Conservation (phyloP, 92 coral and sea anemone species). For the Chrysogorgia sp. region DNA sequence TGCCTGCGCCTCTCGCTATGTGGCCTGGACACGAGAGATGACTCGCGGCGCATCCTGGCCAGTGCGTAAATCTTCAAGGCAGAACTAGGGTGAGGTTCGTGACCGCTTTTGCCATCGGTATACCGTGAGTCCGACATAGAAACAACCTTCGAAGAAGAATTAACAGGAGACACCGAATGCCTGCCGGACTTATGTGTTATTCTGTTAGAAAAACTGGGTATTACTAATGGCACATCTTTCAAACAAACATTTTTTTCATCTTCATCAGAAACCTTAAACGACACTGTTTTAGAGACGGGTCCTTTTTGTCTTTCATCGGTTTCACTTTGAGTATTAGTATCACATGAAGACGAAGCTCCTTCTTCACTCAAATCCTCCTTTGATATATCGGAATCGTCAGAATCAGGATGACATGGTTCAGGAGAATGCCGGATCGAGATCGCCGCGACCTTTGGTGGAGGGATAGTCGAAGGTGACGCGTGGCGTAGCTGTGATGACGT, state of each 20-base stretch:
- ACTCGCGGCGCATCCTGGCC: constrained; percentile 27
- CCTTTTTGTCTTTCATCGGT: background rate
- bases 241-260: background rate
- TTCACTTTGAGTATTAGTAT: background rate
- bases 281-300: background rate
- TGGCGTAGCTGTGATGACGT: no score
- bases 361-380: background rate
- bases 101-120: background rate
- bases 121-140: background rate
- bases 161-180: constrained; percentile 24
- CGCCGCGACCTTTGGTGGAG: no score
- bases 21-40: constrained; percentile 29
- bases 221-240: background rate
- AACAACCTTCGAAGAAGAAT: constrained; percentile 8
- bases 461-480: no score
- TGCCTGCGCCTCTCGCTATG: constrained; percentile 1
- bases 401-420: background rate
- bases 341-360: background rate
- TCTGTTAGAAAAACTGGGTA: background rate
- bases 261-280: constrained; percentile 3
- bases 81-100: constrained; percentile 34
- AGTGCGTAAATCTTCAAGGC: constrained; percentile 35
- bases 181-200: background rate
- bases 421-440: no score
- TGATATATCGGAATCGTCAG: background rate